phyloP scores from a whole-genome alignment of 2,113 vertebrate genomes.

The Melospiza georgiana region DNA sequence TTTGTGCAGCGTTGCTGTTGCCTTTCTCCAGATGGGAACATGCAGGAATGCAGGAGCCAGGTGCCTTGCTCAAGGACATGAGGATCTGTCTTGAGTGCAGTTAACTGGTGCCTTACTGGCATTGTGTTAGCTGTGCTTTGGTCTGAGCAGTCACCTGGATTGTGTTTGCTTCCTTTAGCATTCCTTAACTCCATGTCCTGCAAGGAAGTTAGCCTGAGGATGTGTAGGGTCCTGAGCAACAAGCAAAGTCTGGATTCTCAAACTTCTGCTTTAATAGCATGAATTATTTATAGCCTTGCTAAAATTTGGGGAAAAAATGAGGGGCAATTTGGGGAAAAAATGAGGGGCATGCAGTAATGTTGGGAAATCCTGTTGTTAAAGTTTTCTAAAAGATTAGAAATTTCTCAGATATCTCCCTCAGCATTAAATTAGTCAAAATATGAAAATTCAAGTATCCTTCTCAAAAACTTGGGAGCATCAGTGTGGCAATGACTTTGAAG shows the following conservation, averaged over 20 bases:
- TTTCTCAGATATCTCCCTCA: background rate
- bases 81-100: background rate
- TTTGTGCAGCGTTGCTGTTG: background rate
- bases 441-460: background rate
- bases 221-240: background rate
- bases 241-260: background rate
- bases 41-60: background rate
- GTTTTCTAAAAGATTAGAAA: background rate
- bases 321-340: background rate
- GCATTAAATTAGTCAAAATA: background rate
- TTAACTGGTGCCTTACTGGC: background rate
- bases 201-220: background rate
- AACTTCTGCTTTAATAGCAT: background rate
- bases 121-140: background rate
- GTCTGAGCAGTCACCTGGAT: background rate
- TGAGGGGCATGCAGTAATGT: background rate
- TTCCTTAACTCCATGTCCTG: background rate
- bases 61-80: constrained; percentile 31
- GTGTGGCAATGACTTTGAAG: background rate
- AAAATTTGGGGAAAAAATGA: background rate
- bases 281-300: background rate
- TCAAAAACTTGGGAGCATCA: background rate
- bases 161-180: background rate
- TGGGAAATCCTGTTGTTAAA: background rate
- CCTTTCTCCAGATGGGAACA: constrained; percentile 6